Evolutionary conservation across 2,888 invertebrate genomes (phyloP), one percentile per base, ranked within the genome.

Genomic region (Malachius bipustulatus): DNA sequence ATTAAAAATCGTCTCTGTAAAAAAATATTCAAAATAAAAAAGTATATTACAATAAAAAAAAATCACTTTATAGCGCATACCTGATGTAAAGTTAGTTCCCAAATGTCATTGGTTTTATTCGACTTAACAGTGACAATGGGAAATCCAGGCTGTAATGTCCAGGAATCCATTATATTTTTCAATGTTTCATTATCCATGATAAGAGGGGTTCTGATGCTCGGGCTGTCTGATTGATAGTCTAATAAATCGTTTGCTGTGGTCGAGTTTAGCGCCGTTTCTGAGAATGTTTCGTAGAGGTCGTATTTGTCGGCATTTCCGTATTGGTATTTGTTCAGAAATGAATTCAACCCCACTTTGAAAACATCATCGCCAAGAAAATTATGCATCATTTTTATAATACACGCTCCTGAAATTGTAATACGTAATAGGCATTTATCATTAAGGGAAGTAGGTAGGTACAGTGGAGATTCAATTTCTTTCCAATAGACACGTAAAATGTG

Each of bases 321-420:
- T 38, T 67, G 60, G 46, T 67, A 69, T 4, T 55, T 57, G 13
- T 62, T 59, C 16, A 77, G 54, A 46, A 70, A 69, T 40, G 67
- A 65, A 15, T 62, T 64, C 2, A 75, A 55, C 3, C 72, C 72
- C 8, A 56, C 50, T 34, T 65, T 65, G 53, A 76, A 75, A 1
- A 67, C 66, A 14, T 62, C 61, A 46, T 75, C 73, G 1, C 81
- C 81, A 8, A 82, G 64, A 50, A 78, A 74, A 42, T 75, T 69
- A 45, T 72, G 68, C 63, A 83, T 70, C 82, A 83, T 83, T 41
- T 77, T 64, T 38, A 83, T 69, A 2, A 84, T 60, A 4, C 77
- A 72, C 1, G 81, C 75, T 26, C 82, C 75, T 67, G 41, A 6
- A 49, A 47, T 11, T n/a, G n/a, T n/a, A n/a, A n/a, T n/a, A n/a